These are phyloP conservation scores for Agriopis marginaria DNA, from an alignment of 2,888 invertebrate genomes.

Conservation along the genomic window DNA sequence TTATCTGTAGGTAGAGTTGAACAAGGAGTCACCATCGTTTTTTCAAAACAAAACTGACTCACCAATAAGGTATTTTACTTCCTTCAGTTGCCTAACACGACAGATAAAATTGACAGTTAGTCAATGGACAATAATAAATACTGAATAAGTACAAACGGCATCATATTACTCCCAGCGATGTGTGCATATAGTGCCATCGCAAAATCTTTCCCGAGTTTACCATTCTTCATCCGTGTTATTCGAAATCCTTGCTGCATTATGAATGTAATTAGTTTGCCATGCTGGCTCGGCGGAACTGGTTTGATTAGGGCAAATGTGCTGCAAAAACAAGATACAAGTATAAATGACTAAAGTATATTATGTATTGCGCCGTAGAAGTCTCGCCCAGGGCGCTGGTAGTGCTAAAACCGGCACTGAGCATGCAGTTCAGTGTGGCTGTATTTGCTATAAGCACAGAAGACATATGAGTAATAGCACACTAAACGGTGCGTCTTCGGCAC, in stretches of 20 bases:
- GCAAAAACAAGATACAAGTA: conserved; percentile 4
- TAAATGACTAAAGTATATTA: too few species aligned
- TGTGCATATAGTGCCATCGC: conserved; percentile 88
- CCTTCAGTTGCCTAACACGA: background rate
- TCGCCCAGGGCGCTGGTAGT: too few species aligned
- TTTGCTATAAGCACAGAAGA: too few species aligned
- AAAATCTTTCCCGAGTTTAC: conserved; percentile 88
- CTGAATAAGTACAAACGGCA: conserved; percentile 85
- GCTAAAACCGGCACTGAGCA: too few species aligned
- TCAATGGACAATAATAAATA: background rate
- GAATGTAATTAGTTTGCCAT: conserved; percentile 91
- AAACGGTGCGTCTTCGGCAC: too few species aligned
- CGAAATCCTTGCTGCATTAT: conserved; percentile 88
- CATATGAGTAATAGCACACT: too few species aligned
- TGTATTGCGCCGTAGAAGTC: too few species aligned
- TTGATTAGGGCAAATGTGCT: conserved; percentile 94
- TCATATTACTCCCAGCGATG: conserved; percentile 84
- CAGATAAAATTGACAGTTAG: background rate
- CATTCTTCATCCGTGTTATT: conserved; percentile 91
- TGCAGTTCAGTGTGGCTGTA: too few species aligned
- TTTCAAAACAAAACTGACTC: too few species aligned
- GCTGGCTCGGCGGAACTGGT: conserved; percentile 89
- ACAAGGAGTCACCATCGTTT: too few species aligned
- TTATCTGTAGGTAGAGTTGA: background rate
- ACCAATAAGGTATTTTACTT: background rate